A percentile compares a stretch with the other conserved stretches of the same genome.
Evolutionary conservation across 1,140 invertebrate genomes (phyloP).

Genomic region (Lepeophtheirus salmonis): DNA sequence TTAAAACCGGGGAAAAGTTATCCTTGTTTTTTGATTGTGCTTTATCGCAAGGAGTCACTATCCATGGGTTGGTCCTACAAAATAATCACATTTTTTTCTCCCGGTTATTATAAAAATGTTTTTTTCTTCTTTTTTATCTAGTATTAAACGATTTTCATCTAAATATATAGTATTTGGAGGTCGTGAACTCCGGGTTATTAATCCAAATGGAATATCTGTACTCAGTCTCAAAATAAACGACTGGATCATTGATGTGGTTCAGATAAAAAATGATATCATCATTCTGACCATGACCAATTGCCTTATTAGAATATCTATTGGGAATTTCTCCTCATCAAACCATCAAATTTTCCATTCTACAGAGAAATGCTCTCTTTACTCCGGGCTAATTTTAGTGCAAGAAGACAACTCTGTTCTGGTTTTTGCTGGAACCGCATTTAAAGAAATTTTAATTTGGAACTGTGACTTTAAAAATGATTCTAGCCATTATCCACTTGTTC

Average conservation of each 20-base stretch:
- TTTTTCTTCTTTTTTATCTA: not conserved
- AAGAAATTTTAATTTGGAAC: not conserved
- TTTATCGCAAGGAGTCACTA: not conserved
- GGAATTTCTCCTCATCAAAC: not conserved
- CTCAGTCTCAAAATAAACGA: not conserved
- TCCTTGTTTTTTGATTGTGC: not conserved
- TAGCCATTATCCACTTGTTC: not conserved
- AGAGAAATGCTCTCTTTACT: not conserved
- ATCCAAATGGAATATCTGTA: not conserved
- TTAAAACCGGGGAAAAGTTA: not conserved
- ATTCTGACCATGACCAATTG: not conserved
- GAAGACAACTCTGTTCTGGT: not conserved
- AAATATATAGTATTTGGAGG: not conserved
- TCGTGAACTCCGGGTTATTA: not conserved
- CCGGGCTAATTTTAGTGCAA: not conserved
- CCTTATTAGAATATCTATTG: not conserved
- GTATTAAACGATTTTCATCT: not conserved
- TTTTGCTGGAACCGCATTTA: not conserved
- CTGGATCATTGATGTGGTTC: not conserved
- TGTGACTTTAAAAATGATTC: not conserved
- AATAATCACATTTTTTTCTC: no score
- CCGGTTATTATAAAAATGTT: not conserved
- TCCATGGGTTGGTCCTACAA: not conserved
- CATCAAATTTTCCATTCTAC: not conserved
- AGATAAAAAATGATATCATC: not conserved